phyloP scores from a whole-genome alignment of 2,797 vertebrate genomes.

The Oreortyx pictus region DNA sequence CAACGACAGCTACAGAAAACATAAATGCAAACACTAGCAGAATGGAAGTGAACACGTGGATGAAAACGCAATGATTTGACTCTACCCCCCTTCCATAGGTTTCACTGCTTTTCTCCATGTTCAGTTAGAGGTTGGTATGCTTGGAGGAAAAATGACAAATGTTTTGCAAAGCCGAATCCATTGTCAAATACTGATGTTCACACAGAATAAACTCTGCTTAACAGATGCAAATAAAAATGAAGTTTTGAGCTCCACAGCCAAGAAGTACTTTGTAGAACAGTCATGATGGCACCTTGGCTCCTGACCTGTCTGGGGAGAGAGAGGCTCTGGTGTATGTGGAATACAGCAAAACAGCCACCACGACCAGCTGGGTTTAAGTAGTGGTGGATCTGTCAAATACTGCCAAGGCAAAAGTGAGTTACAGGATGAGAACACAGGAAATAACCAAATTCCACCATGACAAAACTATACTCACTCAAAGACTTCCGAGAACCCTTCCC shows the following conservation, averaged over 20 bases:
- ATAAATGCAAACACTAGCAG: neutral
- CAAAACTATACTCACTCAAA: neutral
- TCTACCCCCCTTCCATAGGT: neutral
- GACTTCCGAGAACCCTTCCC: neutral
- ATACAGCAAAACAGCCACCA: neutral
- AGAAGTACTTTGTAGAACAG: neutral
- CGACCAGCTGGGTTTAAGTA: neutral
- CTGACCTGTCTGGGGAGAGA: neutral
- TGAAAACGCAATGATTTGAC: neutral
- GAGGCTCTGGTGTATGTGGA: neutral
- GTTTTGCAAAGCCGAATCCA: neutral
- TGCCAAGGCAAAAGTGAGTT: neutral
- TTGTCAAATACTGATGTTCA: rapidly evolving
- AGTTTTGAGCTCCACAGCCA: neutral
- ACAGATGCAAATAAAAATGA: neutral
- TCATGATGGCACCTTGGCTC: rapidly evolving
- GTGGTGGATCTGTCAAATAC: neutral
- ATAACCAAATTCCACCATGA: neutral
- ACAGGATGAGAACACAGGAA: neutral
- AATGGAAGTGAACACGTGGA: neutral
- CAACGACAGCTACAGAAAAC: neutral
- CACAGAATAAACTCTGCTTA: neutral
- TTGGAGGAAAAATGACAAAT: neutral
- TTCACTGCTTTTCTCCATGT: neutral
- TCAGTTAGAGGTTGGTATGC: neutral